Conservation (phyloP, 1,140 invertebrate genomes). For the Trissolcus basalis region DNA sequence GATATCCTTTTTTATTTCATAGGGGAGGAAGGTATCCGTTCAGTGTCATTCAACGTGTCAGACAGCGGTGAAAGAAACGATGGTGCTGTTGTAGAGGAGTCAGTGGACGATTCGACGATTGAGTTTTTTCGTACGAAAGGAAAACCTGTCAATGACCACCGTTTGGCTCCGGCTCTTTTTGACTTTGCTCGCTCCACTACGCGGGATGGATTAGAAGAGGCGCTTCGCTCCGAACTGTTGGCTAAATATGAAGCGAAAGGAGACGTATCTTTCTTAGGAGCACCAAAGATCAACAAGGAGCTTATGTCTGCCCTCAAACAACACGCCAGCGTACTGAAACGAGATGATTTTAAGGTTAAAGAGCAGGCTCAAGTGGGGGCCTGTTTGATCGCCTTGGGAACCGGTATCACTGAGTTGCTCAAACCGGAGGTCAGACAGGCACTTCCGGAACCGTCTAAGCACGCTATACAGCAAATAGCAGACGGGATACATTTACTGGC, state of each 20-base stretch:
- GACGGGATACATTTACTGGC: neutral
- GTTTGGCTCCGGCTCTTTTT: neutral
- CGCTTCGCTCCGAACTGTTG: neutral
- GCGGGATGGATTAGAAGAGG: neutral
- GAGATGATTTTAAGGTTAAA: neutral
- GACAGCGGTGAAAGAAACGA: no score
- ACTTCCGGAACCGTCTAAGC: neutral
- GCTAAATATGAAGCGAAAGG: neutral
- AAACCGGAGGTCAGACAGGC: conserved; percentile 3
- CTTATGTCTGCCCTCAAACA: neutral
- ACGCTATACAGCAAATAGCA: neutral
- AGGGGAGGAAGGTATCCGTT: no score
- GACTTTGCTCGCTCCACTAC: neutral
- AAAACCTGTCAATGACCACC: neutral
- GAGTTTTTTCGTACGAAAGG: neutral
- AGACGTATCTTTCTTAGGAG: neutral
- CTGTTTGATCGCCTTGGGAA: neutral
- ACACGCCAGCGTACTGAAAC: neutral
- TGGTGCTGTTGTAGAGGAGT: no score
- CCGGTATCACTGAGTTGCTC: neutral
- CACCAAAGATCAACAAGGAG: conserved; percentile 10
- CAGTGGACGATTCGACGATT: neutral
- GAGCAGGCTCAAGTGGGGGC: neutral
- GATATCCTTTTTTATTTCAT: no score
- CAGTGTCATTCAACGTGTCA: no score